Percentiles rank a stretch among this genome's conserved stretches.
These are phyloP conservation scores for Lagorchestes hirsutus DNA, from an alignment of 2,797 vertebrate species.

Conservation along the genomic window DNA sequence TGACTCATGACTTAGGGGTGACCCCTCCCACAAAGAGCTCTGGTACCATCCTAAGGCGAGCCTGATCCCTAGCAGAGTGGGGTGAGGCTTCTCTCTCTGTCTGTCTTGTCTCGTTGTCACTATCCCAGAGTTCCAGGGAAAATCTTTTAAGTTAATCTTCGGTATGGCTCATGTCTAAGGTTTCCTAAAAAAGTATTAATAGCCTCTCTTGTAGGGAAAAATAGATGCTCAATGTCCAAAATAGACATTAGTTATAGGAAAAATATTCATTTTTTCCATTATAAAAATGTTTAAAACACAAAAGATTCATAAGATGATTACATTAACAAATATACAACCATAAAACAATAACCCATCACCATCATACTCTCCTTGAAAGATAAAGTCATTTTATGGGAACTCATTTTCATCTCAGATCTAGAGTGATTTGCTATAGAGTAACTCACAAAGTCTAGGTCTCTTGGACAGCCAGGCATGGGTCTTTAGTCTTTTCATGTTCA, in stretches of 20 bases:
- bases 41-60: neutral
- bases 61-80: neutral
- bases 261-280: neutral
- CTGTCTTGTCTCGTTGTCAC: neutral
- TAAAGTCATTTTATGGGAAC: neutral
- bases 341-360: neutral
- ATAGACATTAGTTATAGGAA: neutral
- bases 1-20: neutral
- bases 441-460: neutral
- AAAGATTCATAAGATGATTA: neutral
- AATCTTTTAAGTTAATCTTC: neutral
- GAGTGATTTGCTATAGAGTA: neutral
- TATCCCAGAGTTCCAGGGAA: neutral
- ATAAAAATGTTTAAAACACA: neutral
- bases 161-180: neutral
- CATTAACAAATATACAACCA: neutral
- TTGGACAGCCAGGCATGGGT: neutral
- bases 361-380: neutral
- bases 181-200: neutral
- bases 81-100: neutral
- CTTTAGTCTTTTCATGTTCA: neutral
- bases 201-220: neutral
- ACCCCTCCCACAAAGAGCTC: neutral
- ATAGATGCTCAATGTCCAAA: neutral
- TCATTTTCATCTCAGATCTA: neutral